Percentiles rank a stretch among this genome's conserved stretches.
These are phyloP conservation scores for Myotis findleyi DNA, from an alignment of 2,797 vertebrate genomes.

Conservation along the genomic window DNA sequence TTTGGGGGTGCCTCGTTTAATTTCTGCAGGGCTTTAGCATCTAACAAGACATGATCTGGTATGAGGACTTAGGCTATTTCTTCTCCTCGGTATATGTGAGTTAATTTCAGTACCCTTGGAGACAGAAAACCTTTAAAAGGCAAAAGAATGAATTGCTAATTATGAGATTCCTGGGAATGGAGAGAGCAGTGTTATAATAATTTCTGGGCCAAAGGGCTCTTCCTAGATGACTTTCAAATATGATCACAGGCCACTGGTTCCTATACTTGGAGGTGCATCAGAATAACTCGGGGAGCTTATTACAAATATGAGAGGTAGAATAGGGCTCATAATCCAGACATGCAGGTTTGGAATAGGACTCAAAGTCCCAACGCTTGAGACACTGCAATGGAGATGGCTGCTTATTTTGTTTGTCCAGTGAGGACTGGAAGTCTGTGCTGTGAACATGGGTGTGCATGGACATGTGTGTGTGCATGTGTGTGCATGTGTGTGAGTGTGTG, in stretches of 20 bases:
- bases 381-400: background rate
- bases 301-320: background rate
- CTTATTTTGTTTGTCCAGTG: background rate
- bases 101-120: conserved; percentile 59
- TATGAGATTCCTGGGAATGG: conserved; percentile 43
- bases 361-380: background rate
- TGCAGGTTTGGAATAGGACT: background rate
- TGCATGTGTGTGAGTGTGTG: too few species aligned
- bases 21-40: conserved; percentile 20
- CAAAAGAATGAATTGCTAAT: conserved; percentile 61
- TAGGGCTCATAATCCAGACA: background rate
- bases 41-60: background rate
- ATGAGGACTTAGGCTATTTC: background rate
- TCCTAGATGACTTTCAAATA: conserved; percentile 42
- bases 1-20: background rate
- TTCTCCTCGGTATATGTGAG: conserved; percentile 48
- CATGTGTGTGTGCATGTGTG: too few species aligned
- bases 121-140: conserved; percentile 63
- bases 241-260: background rate
- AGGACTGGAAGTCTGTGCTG: too few species aligned
- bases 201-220: conserved; percentile 54
- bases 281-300: background rate
- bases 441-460: too few species aligned
- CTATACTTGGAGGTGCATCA: background rate
- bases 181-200: conserved; percentile 60